These are phyloP conservation scores for Cantharis rustica DNA, from an alignment of 2,888 invertebrate species.

Conservation along the genomic window DNA sequence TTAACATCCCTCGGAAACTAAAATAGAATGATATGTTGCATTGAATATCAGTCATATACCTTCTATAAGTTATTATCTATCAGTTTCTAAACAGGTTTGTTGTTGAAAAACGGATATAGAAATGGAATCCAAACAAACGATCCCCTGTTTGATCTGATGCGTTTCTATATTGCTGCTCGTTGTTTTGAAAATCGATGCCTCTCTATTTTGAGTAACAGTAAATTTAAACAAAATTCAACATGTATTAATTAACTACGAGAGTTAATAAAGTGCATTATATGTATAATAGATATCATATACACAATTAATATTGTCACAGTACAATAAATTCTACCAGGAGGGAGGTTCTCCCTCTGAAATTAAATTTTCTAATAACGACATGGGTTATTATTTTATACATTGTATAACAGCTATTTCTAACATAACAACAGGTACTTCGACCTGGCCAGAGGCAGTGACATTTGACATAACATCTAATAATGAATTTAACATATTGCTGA, in stretches of 20 bases:
- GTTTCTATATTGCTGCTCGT: slow-evolving; percentile 15
- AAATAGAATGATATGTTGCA: neutral
- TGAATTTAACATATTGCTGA: slow-evolving; percentile 39
- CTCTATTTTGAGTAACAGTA: slow-evolving; percentile 11
- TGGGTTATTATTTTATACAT: slow-evolving; percentile 23
- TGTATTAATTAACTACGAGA: slow-evolving; percentile 15
- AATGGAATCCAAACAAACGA: slow-evolving; percentile 12
- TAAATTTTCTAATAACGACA: slow-evolving; percentile 23
- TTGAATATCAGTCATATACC: neutral
- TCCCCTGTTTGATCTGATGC: slow-evolving; percentile 6
- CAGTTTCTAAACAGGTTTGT: neutral
- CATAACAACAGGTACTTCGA: slow-evolving; percentile 38
- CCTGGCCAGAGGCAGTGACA: slow-evolving; percentile 41
- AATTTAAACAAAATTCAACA: slow-evolving; percentile 11
- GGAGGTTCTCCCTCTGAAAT: slow-evolving; percentile 6
- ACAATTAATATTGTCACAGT: slow-evolving; percentile 31
- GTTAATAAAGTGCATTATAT: slow-evolving; percentile 22
- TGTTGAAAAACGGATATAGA: neutral
- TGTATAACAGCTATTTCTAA: slow-evolving; percentile 35
- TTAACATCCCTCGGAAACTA: neutral
- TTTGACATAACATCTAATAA: slow-evolving; percentile 38
- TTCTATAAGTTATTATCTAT: neutral
- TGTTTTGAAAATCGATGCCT: slow-evolving; percentile 29
- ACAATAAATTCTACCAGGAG: slow-evolving; percentile 20
- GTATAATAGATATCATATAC: slow-evolving; percentile 18